Evolutionary conservation across 2,797 vertebrate species (phyloP), one percentile per base, ranked within the genome.

Genomic region (Thunnus albacares): DNA sequence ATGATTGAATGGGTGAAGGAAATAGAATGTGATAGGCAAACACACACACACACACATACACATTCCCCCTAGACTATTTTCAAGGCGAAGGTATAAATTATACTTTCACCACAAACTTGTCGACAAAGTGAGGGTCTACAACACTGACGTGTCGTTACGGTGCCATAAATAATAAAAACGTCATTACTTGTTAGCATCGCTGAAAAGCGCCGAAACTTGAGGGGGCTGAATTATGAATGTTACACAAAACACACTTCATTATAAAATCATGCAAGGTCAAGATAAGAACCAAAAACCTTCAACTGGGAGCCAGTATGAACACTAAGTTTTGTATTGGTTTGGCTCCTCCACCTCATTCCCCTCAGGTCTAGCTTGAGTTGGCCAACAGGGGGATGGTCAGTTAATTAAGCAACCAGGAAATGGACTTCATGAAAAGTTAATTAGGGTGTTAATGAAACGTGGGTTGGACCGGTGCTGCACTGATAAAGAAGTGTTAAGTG

Each of bases 351-450:
- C 60, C 6, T 79, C 74, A 28, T 62, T 72, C 71, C 83, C 72
- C 61, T 63, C 60, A 49, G 81, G 62, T 79, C 65, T 26, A 20
- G 59, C 74, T 70, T 13, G 24, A 61, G 79, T 64, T 67, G 77
- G 80, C 83, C 67, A 81, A 82, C 60, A 75, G 86, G 88, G 85
- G 82, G 76, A 80, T 22, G 89, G 89, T 88, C 86, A 88, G 91
- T 91, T 93, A 92, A 95, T 92, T 92, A 94, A 94, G 89, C 84
- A 74, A 78, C 81, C 62, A 75, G 76, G 85, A 90, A 91, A 88
- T 85, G 80, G 84, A 82, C 88, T 89, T 92, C 85, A 86, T 91
- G 89, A 90, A 94, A 94, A 93, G 82, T 91, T 94, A 93, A 94
- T 94, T 90, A 92, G 86, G 58, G 68, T 82, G 80, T 85, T 93